These are phyloP conservation scores for Drosophila nr. perissopoda DNA, from an alignment of 2,888 invertebrate genomes.

Conservation along the genomic window DNA sequence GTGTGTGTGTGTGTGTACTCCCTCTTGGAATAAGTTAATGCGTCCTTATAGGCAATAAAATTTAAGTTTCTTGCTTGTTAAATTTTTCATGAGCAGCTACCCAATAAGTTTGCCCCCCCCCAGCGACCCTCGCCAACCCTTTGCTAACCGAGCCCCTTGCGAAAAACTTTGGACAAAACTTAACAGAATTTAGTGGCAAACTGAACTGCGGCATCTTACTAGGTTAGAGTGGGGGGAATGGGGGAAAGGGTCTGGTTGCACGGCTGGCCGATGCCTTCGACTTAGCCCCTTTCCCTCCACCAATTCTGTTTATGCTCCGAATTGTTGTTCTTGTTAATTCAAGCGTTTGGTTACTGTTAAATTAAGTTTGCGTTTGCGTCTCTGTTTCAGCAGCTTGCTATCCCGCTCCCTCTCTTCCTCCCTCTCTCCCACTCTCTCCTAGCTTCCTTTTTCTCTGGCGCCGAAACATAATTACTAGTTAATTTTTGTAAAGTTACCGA, in stretches of 20 bases:
- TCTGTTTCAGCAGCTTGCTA: not conserved
- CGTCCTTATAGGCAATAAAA: constrained; percentile 81
- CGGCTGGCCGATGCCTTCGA: constrained; percentile 45
- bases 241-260: constrained; percentile 25
- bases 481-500: constrained; percentile 58
- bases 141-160: not conserved
- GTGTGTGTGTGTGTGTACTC: not conserved
- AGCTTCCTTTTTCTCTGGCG: not conserved
- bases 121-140: not conserved
- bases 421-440: not conserved
- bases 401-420: not conserved
- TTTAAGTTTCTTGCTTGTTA: constrained; percentile 76
- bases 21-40: constrained; percentile 72
- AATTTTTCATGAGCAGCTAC: constrained; percentile 70
- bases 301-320: constrained; percentile 1
- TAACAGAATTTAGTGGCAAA: constrained; percentile 72
- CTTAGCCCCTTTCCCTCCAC: not conserved
- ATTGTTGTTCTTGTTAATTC: constrained; percentile 74
- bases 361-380: constrained; percentile 61
- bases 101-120: constrained; percentile 41
- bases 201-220: constrained; percentile 42
- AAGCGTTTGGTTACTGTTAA: constrained; percentile 72
- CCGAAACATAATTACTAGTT: constrained; percentile 71
- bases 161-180: constrained; percentile 73
- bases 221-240: not conserved